phyloP scores from a whole-genome alignment of 2,888 invertebrate species.

The Polydrusus pterygomalis region DNA sequence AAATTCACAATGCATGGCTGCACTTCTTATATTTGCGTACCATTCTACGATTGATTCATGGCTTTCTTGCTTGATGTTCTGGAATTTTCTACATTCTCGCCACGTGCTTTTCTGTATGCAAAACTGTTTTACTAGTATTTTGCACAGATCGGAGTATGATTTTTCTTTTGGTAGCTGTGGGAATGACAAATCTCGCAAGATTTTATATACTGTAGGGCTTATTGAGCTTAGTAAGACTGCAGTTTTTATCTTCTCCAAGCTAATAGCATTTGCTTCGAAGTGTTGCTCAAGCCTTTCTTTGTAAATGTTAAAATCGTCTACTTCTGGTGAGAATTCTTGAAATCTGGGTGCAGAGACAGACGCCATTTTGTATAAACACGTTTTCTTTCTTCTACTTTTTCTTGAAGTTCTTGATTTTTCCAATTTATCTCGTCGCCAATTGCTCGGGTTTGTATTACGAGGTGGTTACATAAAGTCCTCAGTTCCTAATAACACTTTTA shows the following conservation, averaged over 20 bases:
- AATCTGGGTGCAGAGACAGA: too few species aligned
- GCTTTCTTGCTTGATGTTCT: not conserved
- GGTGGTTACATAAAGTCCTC: too few species aligned
- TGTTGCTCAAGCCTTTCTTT: constrained; percentile 15
- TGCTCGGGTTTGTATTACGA: too few species aligned
- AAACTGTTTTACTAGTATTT: constrained; percentile 7
- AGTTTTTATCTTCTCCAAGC: too few species aligned
- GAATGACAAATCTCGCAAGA: constrained; percentile 26
- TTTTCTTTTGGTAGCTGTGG: constrained; percentile 5
- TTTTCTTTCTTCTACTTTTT: too few species aligned
- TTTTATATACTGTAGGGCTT: constrained; percentile 1
- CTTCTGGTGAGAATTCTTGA: not conserved
- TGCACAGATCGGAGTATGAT: constrained; percentile 3
- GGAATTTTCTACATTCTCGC: constrained; percentile 17
- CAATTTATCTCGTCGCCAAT: too few species aligned
- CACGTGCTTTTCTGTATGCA: not conserved
- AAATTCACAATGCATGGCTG: constrained; percentile 29
- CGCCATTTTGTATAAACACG: too few species aligned
- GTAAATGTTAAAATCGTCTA: not conserved
- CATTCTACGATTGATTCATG: constrained; percentile 1
- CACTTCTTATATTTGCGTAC: constrained; percentile 20
- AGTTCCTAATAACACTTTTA: too few species aligned
- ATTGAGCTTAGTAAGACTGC: too few species aligned
- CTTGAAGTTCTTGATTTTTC: too few species aligned
- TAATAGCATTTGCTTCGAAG: constrained; percentile 7